A percentile compares a stretch with the other conserved stretches of the same genome.
These are phyloP conservation scores for Epinephelus coioides DNA, from an alignment of 2,797 vertebrate species.

Conservation along the genomic window DNA sequence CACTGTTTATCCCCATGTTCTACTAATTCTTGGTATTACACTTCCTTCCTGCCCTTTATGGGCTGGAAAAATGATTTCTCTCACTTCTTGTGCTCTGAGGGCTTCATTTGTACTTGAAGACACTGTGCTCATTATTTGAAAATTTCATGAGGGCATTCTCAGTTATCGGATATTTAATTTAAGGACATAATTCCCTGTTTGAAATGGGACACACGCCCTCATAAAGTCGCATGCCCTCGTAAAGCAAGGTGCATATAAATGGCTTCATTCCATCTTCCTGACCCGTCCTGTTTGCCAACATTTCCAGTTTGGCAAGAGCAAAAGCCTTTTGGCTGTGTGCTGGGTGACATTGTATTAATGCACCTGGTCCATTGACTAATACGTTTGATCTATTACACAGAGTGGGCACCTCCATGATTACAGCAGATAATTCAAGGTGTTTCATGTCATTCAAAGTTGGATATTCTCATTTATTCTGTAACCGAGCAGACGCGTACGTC, in stretches of 20 bases:
- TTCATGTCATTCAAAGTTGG: background rate
- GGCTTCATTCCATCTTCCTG: slow-evolving; percentile 6
- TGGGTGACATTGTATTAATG: slow-evolving; percentile 14
- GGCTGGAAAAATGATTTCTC: background rate
- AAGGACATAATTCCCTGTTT: slow-evolving; percentile 12
- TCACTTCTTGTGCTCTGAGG: background rate
- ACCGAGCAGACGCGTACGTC: background rate
- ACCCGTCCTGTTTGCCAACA: slow-evolving; percentile 14
- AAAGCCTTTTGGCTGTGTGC: slow-evolving; percentile 10
- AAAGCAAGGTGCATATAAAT: slow-evolving; percentile 8
- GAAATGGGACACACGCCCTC: slow-evolving; percentile 3
- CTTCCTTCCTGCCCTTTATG: background rate
- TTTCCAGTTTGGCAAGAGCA: slow-evolving; percentile 37
- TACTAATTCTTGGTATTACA: background rate
- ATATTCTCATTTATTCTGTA: slow-evolving; percentile 10
- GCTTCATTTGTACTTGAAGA: slow-evolving; percentile 15
- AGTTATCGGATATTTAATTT: slow-evolving; percentile 18
- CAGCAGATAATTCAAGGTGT: slow-evolving; percentile 5
- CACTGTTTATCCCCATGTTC: background rate
- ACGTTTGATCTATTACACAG: slow-evolving; percentile 5
- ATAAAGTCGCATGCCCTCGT: background rate
- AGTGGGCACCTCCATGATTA: background rate
- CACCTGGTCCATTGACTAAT: slow-evolving; percentile 30
- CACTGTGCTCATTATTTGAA: background rate
- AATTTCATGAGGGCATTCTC: slow-evolving; percentile 11